Evolutionary conservation across 2,113 vertebrate species (phyloP), one percentile per base, ranked within the genome.

Genomic region (Cinclus cinclus): DNA sequence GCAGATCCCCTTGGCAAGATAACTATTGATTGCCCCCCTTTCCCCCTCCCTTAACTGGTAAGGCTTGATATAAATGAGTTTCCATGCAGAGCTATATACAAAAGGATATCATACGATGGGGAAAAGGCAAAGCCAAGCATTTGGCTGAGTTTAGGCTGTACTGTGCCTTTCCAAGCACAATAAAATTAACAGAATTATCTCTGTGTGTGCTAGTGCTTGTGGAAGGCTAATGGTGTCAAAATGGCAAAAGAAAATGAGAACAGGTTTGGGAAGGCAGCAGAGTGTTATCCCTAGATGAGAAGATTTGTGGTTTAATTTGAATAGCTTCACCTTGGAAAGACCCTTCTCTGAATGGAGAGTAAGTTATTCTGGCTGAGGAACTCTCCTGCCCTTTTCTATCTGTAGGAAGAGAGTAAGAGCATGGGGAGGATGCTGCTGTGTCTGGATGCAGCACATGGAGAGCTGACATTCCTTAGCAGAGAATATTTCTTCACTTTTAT

Each of bases 101-200:
- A 79, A 85, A 82, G 60, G 46, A 30, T 91, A 84, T 89, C 87
- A 39, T 49, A 79, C 2, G 0, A 71, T 39, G 50, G 58, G 78
- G 74, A 95, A 94, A 95, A 95, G 60, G 73, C 77, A 84, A 83
- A 94, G 86, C 64, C 89, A 95, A 90, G 80, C 65, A n/a, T 74
- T 91, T 90, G 80, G 86, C 92, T 74, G 55, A 83, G 52, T 90
- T 88, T 59, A 91, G 65, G 73, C 73, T 83, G 52, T 59, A 89
- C 56, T 71, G 52, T 87, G 88, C 76, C 60, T 95, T 94, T 90
- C 68, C 80, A 88, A 92, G 90, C 79, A 81, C 0, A 0, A 92
- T 89, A 90, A 95, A 96, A 95, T 87, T 85, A 95, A 76, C 89
- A 67, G 69, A 68, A 94, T 90, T 90, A 89, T 82, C 86, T 95